Base-by-base conservation (phyloP, 2,113 vertebrate genomes). In the Pedionomus torquatus region DNA sequence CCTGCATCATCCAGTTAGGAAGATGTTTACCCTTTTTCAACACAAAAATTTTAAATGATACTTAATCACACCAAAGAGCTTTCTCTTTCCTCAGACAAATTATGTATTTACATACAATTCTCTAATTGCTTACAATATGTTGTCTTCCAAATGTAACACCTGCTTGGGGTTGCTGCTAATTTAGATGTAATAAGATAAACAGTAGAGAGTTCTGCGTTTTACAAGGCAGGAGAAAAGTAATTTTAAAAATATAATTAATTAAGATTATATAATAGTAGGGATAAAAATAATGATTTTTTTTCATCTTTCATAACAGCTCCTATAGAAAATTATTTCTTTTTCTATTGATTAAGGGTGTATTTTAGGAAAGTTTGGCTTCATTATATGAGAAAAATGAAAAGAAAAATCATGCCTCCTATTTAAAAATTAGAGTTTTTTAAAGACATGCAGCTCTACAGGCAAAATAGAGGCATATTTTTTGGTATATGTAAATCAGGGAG, bases 21-120 rank as follows among this genome's bases (percentile, higher is more conserved):
- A 78, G 44, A 17, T 91, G 77, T 92, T 98, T 95, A 11, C 46
- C 57, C 79, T 70, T 61, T 84, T 87, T 66, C 41, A 88, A 54
- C 60, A 88, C 24, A 85, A 81, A 49, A 43, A 57, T 94, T 91
- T 81, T 3, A 96, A 95, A 90, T 95, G 80, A 71, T 83, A 46
- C 69, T 96, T 97, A 97, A 96, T 97, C 96, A 82, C 83, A 95
- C 63, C 82, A 77, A 97, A 94, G 92, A 97, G 89, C 91, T 93
- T 95, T 93, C 88, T 96, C n/a, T 92, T 93, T 92, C 94, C 93
- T 97, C 91, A 92, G 91, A 96, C 87, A 96, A 96, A 97, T 97
- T 95, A 94, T 89, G 74, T 97, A 97, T 98, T 97, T 97, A 97
- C 96, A 95, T 82, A 98, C 95, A 98, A 96, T 97, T 95, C 95